Base-by-base conservation (phyloP, 2,797 vertebrate species). In the Decapterus maruadsi region DNA sequence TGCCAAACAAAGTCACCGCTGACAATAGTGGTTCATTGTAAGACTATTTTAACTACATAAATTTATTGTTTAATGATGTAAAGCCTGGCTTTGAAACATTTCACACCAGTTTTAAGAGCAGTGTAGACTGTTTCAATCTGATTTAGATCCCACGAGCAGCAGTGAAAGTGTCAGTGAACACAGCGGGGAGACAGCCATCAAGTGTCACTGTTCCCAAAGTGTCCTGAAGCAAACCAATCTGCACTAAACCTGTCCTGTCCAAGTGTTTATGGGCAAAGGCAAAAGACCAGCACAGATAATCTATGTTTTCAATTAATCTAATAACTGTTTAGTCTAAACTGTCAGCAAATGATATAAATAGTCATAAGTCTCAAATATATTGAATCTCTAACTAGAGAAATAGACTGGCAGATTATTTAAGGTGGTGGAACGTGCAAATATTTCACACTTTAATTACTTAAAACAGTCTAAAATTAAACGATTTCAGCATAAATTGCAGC, bases 1-100 rank as follows among this genome's bases (percentile, higher is more conserved):
- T 16, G 22, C 38, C 63, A 16, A 36, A 72, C 67, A 17, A 40
- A 77, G 58, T 72, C 72, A 48, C 46, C 29, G 48, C 53, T 63
- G 58, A 66, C 64, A 61, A 59, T 29, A 36, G 54, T 10, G 14
- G 45, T 74, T 72, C 67, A 36, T 1, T 36, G 34, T 36, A 36
- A 6, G 8, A 36, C 34, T 55, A 40, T 34, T 75, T 59, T 64
- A 63, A 14, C 42, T 45, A 55, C 56, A 43, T 22, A 43, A 17
- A 31, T 58, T 29, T 42, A 36, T 54, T 38, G 17, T 60, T 61
- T 9, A 17, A 26, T 45, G 34, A 57, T 2, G 1, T 38, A 14
- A 62, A 19, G n/a, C 0, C 11, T 2, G 36, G n/a, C n/a, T 51
- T 22, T 22, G 1, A 38, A 51, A 58, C 6, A 12, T 50, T 40